Evolutionary conservation across 2,888 invertebrate species (phyloP).

Genomic region (Athrips mouffetella): DNA sequence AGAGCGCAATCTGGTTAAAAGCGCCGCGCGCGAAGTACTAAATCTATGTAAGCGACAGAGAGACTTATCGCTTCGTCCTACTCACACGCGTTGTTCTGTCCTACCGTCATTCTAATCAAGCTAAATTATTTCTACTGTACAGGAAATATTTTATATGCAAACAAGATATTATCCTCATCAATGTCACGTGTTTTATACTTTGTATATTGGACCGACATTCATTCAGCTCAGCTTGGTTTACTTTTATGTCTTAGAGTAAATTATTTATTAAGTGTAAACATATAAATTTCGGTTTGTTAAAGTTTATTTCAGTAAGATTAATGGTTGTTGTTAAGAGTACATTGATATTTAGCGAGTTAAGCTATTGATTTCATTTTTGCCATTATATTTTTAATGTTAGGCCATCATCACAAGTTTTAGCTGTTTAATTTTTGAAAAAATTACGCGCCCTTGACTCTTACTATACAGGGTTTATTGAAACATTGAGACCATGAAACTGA

Average conservation of each 20-base stretch:
- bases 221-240: conserved; percentile 9
- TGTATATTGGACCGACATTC: neutral
- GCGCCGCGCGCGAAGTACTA: too few species aligned
- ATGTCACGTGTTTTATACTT: neutral
- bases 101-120: too few species aligned
- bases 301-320: conserved; percentile 25
- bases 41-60: too few species aligned
- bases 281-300: conserved; percentile 22
- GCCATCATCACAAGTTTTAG: conserved; percentile 48
- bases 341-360: conserved; percentile 32
- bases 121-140: too few species aligned
- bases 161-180: conserved; percentile 6
- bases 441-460: conserved; percentile 27
- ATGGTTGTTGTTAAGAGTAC: conserved; percentile 42
- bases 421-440: conserved; percentile 36
- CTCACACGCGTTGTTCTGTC: too few species aligned
- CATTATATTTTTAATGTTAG: conserved; percentile 45
- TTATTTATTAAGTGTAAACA: conserved; percentile 14
- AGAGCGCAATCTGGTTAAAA: too few species aligned
- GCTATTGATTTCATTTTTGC: conserved; percentile 43
- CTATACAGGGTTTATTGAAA: too few species aligned
- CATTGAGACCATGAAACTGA: too few species aligned
- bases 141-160: conserved; percentile 6
- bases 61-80: too few species aligned
- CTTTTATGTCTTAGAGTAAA: conserved; percentile 7